A percentile compares a stretch with the other conserved stretches of the same genome.
Conservation (phyloP, 2,797 vertebrate genomes). For the Pteropus rufus region DNA sequence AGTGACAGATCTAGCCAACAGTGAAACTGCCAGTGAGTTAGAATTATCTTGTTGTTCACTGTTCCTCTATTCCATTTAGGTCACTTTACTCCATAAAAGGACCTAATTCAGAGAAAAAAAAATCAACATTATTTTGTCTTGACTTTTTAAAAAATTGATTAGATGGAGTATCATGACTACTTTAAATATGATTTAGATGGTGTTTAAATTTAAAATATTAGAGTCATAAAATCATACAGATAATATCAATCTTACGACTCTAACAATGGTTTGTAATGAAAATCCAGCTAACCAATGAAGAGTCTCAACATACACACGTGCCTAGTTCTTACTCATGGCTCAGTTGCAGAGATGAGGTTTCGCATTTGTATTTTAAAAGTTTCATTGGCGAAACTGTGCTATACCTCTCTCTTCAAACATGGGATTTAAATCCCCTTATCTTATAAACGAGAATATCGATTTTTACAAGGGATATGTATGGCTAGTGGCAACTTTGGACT, state of each 20-base stretch:
- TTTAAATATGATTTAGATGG: neutral
- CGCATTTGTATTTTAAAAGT: neutral
- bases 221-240: neutral
- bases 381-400: neutral
- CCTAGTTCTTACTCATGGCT: neutral
- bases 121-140: neutral
- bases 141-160: neutral
- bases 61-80: neutral
- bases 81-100: neutral
- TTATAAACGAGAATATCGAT: neutral
- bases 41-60: neutral
- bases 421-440: neutral
- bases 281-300: neutral
- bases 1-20: neutral
- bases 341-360: neutral
- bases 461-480: neutral
- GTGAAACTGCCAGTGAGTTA: neutral
- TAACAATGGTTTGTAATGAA: neutral
- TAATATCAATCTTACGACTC: neutral
- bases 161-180: neutral
- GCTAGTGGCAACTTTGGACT: neutral
- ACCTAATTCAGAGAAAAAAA: neutral
- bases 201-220: conserved; percentile 1
- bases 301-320: neutral
- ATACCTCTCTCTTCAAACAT: neutral